Base-by-base conservation (phyloP, 92 coral and sea anemone genomes). In the Anthopleura xanthogrammica region DNA sequence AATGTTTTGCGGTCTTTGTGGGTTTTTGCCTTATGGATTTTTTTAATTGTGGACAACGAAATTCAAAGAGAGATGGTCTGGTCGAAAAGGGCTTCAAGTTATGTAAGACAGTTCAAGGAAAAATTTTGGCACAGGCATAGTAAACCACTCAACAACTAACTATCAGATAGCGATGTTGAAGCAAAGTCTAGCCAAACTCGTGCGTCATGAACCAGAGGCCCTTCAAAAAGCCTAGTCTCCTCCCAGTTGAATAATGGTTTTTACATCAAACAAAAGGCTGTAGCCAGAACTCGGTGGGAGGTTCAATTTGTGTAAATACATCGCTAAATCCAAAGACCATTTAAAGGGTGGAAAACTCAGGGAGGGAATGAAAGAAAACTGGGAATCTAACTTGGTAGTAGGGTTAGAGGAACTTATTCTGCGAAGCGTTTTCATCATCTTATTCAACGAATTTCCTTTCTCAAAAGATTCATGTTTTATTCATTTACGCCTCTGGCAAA, bases 401-500 rank as follows among this genome's bases (percentile, higher is more conserved):
- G 78, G 78, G 24, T 75, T 75, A 5, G 16, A 43, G 42, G 11
- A 41, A 20, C 13, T 75, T 20, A 42, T 16, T 75, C 78, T 5
- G 16, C n/a, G 7, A 7, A 20, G 57, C 57, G 77, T 39, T 72
- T 50, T 14, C 6, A 29, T 8, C 29, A 11, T 41, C 20, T 75
- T 43, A 62, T 41, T 64, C 71, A 54, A 54, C 19, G 43, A 81
- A 81, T 68, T 19, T 81, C 29, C 41, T 46, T 74, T 52, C 88
- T 52, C 48, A 55, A 52, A 57, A 64, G 77, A 85, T 46, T 55
- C 60, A 87, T 90, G 83, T 79, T 89, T 91, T 84, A 91, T 89
- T 87, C 84, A 94, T 85, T 58, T 40, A 60, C 42, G 95, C 98
- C 95, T 87, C 77, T 87, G 95, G 98, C 95, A 77, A 60, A 78